A percentile compares a stretch with the other conserved stretches of the same genome.
Evolutionary conservation across 2,797 vertebrate genomes (phyloP).

Genomic region (Pseudomugil gertrudae): DNA sequence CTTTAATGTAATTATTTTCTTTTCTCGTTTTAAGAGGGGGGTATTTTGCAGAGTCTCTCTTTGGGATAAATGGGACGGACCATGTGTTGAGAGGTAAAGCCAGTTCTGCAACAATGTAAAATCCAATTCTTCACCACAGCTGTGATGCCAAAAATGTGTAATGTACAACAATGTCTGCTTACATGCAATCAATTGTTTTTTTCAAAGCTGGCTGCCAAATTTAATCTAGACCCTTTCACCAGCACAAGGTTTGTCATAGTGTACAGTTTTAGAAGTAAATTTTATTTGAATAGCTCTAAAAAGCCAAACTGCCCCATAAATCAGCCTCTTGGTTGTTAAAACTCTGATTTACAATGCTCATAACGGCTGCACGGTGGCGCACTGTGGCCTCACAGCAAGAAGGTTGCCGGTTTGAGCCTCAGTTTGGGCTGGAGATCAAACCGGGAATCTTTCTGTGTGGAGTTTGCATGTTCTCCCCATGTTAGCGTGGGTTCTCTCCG

Average conservation of each 20-base stretch:
- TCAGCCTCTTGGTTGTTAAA: no score
- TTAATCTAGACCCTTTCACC: constrained; percentile 22
- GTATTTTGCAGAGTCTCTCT: constrained; percentile 16
- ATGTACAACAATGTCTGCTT: not conserved
- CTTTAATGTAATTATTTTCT: constrained; percentile 12
- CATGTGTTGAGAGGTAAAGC: constrained; percentile 49
- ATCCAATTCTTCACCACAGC: constrained; percentile 44
- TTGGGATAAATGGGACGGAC: constrained; percentile 43
- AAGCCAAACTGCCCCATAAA: not conserved
- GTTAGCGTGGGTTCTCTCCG: no score
- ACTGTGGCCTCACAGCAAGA: no score
- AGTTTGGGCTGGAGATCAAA: no score
- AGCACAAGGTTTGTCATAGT: constrained; percentile 6
- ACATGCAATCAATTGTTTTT: not conserved
- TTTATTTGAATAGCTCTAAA: constrained; percentile 17
- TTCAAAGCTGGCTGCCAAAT: not conserved
- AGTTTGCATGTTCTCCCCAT: no score
- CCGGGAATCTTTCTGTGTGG: no score
- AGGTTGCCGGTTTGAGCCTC: no score
- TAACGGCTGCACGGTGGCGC: no score
- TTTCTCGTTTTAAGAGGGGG: no score
- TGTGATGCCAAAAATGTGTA: constrained; percentile 34
- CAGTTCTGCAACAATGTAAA: constrained; percentile 45
- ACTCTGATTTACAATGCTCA: no score
- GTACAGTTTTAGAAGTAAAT: constrained; percentile 10